phyloP scores from a whole-genome alignment of 2,113 vertebrate species.

The Microcebus lehilahytsara region DNA sequence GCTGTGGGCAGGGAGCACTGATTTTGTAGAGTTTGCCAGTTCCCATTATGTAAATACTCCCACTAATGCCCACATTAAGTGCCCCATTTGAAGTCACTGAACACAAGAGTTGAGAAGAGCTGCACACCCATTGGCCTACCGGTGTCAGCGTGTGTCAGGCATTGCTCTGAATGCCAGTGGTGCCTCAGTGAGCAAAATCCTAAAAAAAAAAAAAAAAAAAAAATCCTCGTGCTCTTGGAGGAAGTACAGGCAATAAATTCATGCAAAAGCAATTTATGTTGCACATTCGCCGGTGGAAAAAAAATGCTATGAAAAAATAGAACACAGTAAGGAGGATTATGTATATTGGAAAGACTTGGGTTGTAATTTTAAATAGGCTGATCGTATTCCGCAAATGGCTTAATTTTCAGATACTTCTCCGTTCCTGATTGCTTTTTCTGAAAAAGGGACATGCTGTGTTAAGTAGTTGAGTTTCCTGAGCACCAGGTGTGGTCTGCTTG shows the following conservation, averaged over 20 bases:
- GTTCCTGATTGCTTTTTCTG: not conserved
- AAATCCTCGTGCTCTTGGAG: not conserved
- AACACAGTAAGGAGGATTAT: not conserved
- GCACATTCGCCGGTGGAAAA: not conserved
- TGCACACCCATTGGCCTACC: not conserved
- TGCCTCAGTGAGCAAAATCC: not conserved
- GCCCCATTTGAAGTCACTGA: not conserved
- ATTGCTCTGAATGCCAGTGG: not conserved
- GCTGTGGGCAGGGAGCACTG: not conserved
- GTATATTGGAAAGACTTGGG: not conserved
- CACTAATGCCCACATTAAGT: not conserved
- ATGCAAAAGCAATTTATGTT: not conserved
- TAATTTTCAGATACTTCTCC: not conserved
- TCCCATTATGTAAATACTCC: not conserved
- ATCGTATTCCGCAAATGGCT: not conserved
- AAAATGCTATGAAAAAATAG: not conserved
- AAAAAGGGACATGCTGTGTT: not conserved
- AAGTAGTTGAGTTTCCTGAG: not conserved
- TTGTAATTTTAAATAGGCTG: not conserved
- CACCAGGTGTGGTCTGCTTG: not conserved
- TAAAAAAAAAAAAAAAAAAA: not conserved
- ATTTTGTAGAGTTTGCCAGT: not conserved
- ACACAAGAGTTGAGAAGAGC: not conserved
- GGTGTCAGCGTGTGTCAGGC: not conserved
- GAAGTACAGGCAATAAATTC: not conserved